Evolutionary conservation across 2,797 vertebrate genomes (phyloP), one percentile per base, ranked within the genome.

Genomic region (Molossus alvarezi): DNA sequence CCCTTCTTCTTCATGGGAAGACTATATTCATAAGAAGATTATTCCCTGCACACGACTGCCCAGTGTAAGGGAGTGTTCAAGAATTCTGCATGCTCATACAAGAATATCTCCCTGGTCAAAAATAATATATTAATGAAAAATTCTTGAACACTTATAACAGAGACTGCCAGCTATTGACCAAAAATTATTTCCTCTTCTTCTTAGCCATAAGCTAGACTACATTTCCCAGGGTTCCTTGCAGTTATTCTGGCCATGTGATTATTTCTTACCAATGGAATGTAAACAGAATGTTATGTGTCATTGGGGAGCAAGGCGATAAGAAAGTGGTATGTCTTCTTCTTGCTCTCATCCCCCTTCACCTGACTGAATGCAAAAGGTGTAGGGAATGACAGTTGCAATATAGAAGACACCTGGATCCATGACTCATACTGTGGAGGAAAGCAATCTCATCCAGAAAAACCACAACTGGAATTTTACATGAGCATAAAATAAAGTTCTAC

Each of bases 151-250:
- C 53, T 77, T 77, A 48, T 25, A 27, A 10, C 60, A 48, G 29
- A n/a, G 29, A 69, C 58, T 76, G 27, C 27, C 65, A 73, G 48
- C 67, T 57, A 14, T 75, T 48, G 17, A 53, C 29, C 58, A 76
- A 83, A 83, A 51, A 37, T 58, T 57, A 14, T 45, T 83, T 76
- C 55, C 29, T 88, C 15, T 82, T 88, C 67, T 94, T 67, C 33
- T 51, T 3, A 21, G 23, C 0, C 27, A 37, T 67, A 58, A 67
- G 6, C 58, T 65, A 51, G 21, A 81, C 33, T 48, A 58, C 29
- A 58, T 67, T 65, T 88, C 45, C 48, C 77, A 73, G 20, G 20
- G 29, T 55, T 64, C 57, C 45, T n/a, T 33, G 27, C 51, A 65
- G 21, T 82, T 94, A 58, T n/a, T 82, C 27, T 75, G 53, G 51